Evolutionary conservation across 2,888 invertebrate genomes (phyloP), one percentile per base, ranked within the genome.

Genomic region (Drosophila acutilabella): DNA sequence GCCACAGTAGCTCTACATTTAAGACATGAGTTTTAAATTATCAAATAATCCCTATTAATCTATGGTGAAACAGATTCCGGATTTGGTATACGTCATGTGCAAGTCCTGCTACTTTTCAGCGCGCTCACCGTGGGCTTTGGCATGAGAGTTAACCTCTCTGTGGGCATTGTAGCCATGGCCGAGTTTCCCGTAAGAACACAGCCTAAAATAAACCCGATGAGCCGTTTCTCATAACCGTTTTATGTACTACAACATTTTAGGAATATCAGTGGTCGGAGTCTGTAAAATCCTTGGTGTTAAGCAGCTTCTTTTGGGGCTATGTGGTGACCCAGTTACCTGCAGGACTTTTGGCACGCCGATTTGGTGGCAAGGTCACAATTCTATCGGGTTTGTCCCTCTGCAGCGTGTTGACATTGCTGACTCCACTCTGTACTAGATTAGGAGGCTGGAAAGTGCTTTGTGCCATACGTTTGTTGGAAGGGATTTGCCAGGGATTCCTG

Each of bases 91-190:
- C 93, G 96, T 13, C 95, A 96, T 84, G 79, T 94, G 10, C 95
- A 96, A 87, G 93, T 94, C n/a, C 81, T 94, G 7, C 88, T 96
- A 66, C 92, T 95, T 71, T 95, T 95, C 81, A 78, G 94, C 10
- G 94, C 94, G 0, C 93, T 95, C 82, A 92, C 94, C 1, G 93
- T 95, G 11, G 94, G 95, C 44, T 95, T 95, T 81, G 94, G 94
- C 0, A 93, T 95, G 72, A 93, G 96, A 23, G 94, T 96, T 47
- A 95, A 95, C 83, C 93, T 96, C 80, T 96, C 95, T 0, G 95
- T 96, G 13, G 96, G 95, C 0, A 93, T 96, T 54, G 94, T 96
- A 1, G 96, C 96, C 7, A 96, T 96, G 96, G 94, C 95, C 0
- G 94, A 95, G 0, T 13, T 59, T 20, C 78, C 78, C 0, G 75